Evolutionary conservation across 2,113 vertebrate species (phyloP).

Genomic region (Pseudorasbora parva): DNA sequence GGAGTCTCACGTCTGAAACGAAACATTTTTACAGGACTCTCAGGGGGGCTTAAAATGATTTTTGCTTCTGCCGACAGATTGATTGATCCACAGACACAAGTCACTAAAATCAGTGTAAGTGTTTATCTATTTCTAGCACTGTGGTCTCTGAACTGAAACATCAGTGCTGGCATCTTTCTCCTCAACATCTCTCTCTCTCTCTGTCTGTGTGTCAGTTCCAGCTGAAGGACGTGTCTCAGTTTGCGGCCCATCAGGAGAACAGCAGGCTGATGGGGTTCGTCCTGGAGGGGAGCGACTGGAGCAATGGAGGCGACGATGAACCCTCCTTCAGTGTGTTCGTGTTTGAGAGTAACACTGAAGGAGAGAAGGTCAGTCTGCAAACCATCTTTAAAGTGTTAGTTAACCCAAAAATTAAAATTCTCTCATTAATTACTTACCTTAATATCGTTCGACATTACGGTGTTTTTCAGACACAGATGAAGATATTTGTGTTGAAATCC

Average conservation of each 20-base stretch:
- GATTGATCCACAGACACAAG: conserved; percentile 97
- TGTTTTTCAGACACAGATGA: too few species aligned
- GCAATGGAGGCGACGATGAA: conserved; percentile 73
- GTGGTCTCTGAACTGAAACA: background rate
- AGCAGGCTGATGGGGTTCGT: conserved; percentile 92
- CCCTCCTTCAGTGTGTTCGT: conserved; percentile 85
- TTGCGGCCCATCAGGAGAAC: conserved; percentile 95
- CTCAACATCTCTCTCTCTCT: background rate
- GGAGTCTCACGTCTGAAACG: background rate
- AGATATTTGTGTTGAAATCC: too few species aligned
- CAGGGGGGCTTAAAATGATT: background rate
- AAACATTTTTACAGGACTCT: background rate
- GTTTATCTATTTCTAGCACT: background rate
- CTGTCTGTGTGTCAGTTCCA: conserved; percentile 81
- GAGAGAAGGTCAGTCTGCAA: conserved; percentile 86
- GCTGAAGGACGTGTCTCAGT: conserved; percentile 86
- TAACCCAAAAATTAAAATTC: too few species aligned
- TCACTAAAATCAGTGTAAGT: conserved; percentile 92
- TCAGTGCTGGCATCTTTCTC: background rate
- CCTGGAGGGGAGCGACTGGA: conserved; percentile 78
- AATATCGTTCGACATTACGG: too few species aligned
- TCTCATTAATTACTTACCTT: too few species aligned
- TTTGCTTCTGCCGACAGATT: conserved; percentile 75
- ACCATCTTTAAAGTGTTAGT: too few species aligned
- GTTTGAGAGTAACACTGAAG: conserved; percentile 98